Base-by-base conservation (phyloP, 2,113 vertebrate genomes). In the Varanus komodoensis region DNA sequence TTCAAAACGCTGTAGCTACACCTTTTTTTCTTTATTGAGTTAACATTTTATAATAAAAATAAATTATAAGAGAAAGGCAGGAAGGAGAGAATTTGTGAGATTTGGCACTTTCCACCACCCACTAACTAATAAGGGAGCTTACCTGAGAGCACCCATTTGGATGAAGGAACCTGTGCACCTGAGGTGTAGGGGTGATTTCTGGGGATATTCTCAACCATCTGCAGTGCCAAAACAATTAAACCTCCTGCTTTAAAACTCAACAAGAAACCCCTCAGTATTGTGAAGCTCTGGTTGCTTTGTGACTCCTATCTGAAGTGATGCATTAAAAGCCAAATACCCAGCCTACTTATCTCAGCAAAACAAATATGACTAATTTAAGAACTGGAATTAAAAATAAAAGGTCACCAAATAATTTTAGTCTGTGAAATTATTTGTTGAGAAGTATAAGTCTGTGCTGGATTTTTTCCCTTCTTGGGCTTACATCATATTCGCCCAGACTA, bases 351-450 rank as follows among this genome's bases (percentile, higher is more conserved):
- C 93, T n/a, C 52, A 93, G 82, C 64, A 81, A 64, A 75, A 84
- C 5, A 86, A 67, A 48, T 89, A 79, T 92, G 93, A 89, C 88
- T 91, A 92, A 91, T 82, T 23, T 74, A 29, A 64, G 54, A 27
- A 7, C 50, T 95, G 44, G 91, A 89, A 34, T 92, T 91, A 89
- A 92, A 93, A 93, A 78, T 87, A 88, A 93, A 95, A 94, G n/a
- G 74, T 34, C 23, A 91, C 44, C 82, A 57, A 74, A 86, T 32
- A 89, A 94, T 94, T 95, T 94, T 89, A 94, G 84, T 85, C 48
- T 52, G 83, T 67, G 81, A 92, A 93, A 90, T 84, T 89, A 91
- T 86, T 68, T 1, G 89, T 94, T 92, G 84, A 6, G 52, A 9
- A 74, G 34, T 2, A 77, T 79, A 75, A 91, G 52, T 90, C 89